Evolutionary conservation across 2,113 vertebrate genomes (phyloP).

Genomic region (Bufo bufo): DNA sequence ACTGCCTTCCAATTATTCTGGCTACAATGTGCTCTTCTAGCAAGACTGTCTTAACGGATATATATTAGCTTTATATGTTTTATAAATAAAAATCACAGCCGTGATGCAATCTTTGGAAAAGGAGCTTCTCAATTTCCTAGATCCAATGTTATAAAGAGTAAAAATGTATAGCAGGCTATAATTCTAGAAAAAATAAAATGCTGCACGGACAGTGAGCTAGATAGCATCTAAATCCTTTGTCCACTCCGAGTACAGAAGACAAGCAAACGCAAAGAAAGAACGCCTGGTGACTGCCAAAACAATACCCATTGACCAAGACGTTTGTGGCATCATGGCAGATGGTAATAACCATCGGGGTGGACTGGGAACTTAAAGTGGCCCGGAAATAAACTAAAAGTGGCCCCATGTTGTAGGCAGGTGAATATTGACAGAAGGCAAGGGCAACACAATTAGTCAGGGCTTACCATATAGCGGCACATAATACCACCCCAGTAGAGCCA

Average conservation of each 20-base stretch:
- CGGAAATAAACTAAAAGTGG: too few relatives aligned
- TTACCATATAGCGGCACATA: too few relatives aligned
- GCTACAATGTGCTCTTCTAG: conserved; percentile 82
- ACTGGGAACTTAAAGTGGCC: too few relatives aligned
- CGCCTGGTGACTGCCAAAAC: too few relatives aligned
- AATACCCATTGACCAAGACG: neutral
- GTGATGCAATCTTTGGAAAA: conserved; percentile 77
- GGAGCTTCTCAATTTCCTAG: conserved; percentile 71
- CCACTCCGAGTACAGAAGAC: neutral
- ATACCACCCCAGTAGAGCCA: too few relatives aligned
- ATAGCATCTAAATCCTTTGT: conserved; percentile 18
- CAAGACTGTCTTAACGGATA: conserved; percentile 80
- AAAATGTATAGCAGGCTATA: conserved; percentile 60
- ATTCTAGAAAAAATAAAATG: conserved; percentile 62
- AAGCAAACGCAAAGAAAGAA: neutral
- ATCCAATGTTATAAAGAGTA: conserved; percentile 69
- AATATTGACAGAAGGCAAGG: too few relatives aligned
- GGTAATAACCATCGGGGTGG: neutral
- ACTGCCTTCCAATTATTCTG: conserved; percentile 92
- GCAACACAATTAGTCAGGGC: too few relatives aligned
- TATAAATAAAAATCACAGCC: conserved; percentile 84
- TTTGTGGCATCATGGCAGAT: neutral
- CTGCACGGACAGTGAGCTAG: neutral
- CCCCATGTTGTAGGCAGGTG: too few relatives aligned
- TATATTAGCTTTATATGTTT: conserved; percentile 83